Conservation (phyloP, 2,113 vertebrate genomes). For the Isurus oxyrinchus region DNA sequence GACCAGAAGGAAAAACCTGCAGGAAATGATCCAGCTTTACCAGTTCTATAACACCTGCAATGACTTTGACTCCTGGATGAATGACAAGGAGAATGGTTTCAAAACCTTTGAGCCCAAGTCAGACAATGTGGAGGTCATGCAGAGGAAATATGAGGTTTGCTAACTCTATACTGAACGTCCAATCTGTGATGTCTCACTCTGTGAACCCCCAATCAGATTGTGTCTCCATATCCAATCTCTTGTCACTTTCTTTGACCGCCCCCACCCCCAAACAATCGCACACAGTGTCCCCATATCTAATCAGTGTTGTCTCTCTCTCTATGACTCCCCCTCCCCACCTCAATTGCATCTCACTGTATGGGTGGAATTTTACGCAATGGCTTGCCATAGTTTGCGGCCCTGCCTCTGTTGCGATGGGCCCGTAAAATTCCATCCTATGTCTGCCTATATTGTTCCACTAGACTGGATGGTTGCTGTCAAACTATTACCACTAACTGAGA, state of each 20-base stretch:
- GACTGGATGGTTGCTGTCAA: background rate
- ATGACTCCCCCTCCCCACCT: background rate
- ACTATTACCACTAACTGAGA: background rate
- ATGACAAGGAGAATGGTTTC: slow-evolving; percentile 69
- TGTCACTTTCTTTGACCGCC: background rate
- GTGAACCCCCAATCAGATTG: background rate
- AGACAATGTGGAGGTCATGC: slow-evolving; percentile 59
- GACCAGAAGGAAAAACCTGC: slow-evolving; percentile 60
- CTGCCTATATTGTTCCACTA: background rate
- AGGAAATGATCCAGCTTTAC: slow-evolving; percentile 68
- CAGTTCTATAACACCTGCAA: slow-evolving; percentile 67
- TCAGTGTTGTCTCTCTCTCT: background rate
- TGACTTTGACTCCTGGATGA: slow-evolving; percentile 81
- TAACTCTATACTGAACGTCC: background rate
- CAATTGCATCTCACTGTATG: no score
- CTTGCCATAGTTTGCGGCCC: no score
- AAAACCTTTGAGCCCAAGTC: slow-evolving; percentile 58
- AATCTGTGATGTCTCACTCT: background rate
- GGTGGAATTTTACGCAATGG: no score
- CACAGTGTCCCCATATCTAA: background rate
- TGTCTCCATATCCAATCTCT: background rate
- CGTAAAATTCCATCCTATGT: no score
- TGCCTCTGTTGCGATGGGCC: no score
- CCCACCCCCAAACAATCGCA: background rate
- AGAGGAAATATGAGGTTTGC: slow-evolving; percentile 74